These are phyloP conservation scores for Caenorhabditis sinica DNA, from an alignment of 2,888 invertebrate species.

Conservation along the genomic window DNA sequence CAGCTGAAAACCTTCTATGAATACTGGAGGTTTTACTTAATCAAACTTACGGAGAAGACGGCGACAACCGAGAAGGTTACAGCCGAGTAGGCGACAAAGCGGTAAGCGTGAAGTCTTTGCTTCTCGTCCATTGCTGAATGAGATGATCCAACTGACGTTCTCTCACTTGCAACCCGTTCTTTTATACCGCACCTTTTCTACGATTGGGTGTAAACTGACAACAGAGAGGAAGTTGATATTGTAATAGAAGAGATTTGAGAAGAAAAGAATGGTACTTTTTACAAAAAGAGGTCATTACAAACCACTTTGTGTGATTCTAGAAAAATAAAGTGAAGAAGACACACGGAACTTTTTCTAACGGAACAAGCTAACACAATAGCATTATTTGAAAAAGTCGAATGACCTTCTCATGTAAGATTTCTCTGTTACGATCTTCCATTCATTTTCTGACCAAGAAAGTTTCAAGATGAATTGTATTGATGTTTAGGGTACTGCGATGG, in stretches of 20 bases:
- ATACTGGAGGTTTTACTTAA: not conserved
- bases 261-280: constrained; percentile 20
- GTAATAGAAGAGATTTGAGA: constrained; percentile 28
- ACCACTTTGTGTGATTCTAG: constrained; percentile 43
- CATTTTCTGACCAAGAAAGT: not conserved
- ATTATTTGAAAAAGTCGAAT: not conserved
- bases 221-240: constrained; percentile 33
- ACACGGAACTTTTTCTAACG: constrained; percentile 11
- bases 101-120: constrained; percentile 64
- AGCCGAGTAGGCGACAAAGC: constrained; percentile 68
- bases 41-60: constrained; percentile 59
- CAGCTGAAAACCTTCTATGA: constrained; percentile 43
- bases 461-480: no score
- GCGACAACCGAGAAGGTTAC: constrained; percentile 65
- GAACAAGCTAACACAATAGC: not conserved
- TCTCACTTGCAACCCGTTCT: constrained; percentile 43
- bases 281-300: constrained; percentile 44
- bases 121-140: constrained; percentile 63
- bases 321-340: not conserved
- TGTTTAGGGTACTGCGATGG: no score
- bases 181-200: constrained; percentile 39
- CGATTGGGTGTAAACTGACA: constrained; percentile 27
- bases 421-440: not conserved
- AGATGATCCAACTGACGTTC: constrained; percentile 40
- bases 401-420: not conserved